These are phyloP conservation scores for Clostera curtula DNA, from an alignment of 2,888 invertebrate species.

Conservation along the genomic window DNA sequence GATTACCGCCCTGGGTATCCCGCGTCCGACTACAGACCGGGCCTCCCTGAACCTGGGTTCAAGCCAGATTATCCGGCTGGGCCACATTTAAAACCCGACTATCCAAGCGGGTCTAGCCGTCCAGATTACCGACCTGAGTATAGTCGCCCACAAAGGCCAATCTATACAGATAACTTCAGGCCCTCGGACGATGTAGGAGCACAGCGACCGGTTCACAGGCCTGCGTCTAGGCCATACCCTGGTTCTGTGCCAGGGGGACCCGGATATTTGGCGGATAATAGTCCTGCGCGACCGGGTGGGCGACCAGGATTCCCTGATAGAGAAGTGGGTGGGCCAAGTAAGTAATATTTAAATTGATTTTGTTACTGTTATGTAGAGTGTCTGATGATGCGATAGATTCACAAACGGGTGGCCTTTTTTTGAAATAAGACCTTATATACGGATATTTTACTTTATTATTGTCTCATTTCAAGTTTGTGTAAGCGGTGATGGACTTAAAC, in stretches of 20 bases:
- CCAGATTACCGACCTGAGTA: constrained; percentile 14
- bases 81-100: constrained; percentile 3
- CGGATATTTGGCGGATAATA: constrained; percentile 6
- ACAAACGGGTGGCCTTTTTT: too few relatives aligned
- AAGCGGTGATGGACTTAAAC: too few relatives aligned
- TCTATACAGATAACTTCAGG: constrained; percentile 4
- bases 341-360: constrained; percentile 18
- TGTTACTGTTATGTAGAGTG: too few relatives aligned
- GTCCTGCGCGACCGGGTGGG: constrained; percentile 14
- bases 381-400: too few relatives aligned
- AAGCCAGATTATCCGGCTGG: constrained; percentile 2
- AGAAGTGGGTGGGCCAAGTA: constrained; percentile 38
- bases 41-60: constrained; percentile 14
- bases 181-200: too few relatives aligned
- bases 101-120: constrained; percentile 9
- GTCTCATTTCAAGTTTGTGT: too few relatives aligned
- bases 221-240: too few relatives aligned
- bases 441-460: too few relatives aligned
- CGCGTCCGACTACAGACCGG: constrained; percentile 17
- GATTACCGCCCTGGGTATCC: too few relatives aligned
- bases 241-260: too few relatives aligned
- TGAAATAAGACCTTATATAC: too few relatives aligned
- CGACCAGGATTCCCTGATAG: constrained; percentile 35
- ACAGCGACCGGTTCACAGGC: too few relatives aligned
- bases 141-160: constrained; percentile 7